Base-by-base conservation (phyloP, 92 coral and sea anemone genomes). In the Pocillopora grandis region DNA sequence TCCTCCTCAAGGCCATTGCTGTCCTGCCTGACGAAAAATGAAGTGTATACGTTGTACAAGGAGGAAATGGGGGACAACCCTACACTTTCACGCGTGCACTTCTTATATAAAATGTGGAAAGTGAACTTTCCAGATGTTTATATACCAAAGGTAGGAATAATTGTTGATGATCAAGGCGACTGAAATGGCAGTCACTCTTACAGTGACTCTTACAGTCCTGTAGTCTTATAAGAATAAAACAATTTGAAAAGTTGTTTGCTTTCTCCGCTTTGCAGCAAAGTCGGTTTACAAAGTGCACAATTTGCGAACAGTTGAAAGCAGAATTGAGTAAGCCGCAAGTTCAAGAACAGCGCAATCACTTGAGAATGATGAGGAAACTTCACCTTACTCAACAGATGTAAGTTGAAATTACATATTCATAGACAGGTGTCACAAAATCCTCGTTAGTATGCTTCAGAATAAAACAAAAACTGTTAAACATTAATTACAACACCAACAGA, bases 381-480 rank as follows among this genome's bases (percentile, higher is more conserved):
- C 78, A 75, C 14, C 48, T 75, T 12, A 75, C n/a, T 1, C 78
- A 75, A n/a, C 78, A 75, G 52, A 49, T 72, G 59, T 72, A n/a
- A 72, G 58, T 71, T 12, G 13, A 1, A 12, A 68, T n/a, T 21
- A 15, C 9, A 7, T 27, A 59, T 12, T 59, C 15, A 59, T 12
- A 0, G 5, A 59, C 14, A 16, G 2, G 62, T 59, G 62, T 5
- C 62, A 59, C 62, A 59, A 59, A 59, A 12, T 11, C 62, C 15
- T 16, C 2, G 27, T 23, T 23, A 12, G 62, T 59, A 59, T 59
- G 18, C 66, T 17, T 12, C 20, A 17, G 6, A 20, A n/a, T 14
- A 62, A 14, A 62, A 62, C 8, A 1, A 42, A 42, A 42, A 42
- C 49, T 42, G 49, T 42, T 42, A 3, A 16, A 16, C 20, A 62